phyloP scores from a whole-genome alignment of 1,140 invertebrate genomes.

The Ceratina australensis region DNA sequence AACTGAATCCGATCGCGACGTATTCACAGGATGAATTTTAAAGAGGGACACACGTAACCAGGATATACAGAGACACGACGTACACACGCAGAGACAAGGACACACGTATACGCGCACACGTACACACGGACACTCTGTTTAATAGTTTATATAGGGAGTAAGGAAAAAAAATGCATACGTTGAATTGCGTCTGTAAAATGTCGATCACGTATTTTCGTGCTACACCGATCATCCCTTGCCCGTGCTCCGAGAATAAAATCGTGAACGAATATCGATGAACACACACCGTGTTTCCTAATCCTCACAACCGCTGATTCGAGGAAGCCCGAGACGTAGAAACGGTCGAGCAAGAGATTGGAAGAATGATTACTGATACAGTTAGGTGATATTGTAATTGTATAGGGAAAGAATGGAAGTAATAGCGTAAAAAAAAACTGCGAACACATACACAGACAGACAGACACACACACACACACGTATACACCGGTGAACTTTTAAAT shows the following conservation, averaged over 20 bases:
- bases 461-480: no score
- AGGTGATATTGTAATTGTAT: slow-evolving; percentile 18
- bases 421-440: slow-evolving; percentile 31
- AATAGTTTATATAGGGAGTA: slow-evolving; percentile 33
- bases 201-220: slow-evolving; percentile 29
- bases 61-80: no score
- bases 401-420: slow-evolving; percentile 24
- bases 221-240: slow-evolving; percentile 39
- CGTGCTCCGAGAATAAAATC: slow-evolving; percentile 16
- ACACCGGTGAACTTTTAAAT: slow-evolving; percentile 10
- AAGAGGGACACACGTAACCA: slow-evolving; percentile 1
- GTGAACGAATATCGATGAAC: slow-evolving; percentile 20
- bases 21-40: slow-evolving; percentile 24
- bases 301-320: slow-evolving; percentile 9
- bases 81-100: background rate
- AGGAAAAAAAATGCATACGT: slow-evolving; percentile 16
- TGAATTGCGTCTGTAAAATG: slow-evolving; percentile 31
- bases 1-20: slow-evolving; percentile 20
- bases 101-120: background rate
- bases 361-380: slow-evolving; percentile 2
- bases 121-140: slow-evolving; percentile 1
- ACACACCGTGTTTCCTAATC: slow-evolving; percentile 26
- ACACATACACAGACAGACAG: no score
- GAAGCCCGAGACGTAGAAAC: background rate
- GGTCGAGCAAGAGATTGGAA: background rate